Evolutionary conservation across 2,888 invertebrate genomes (phyloP), one percentile per base, ranked within the genome.

Genomic region (Tiphia femorata): DNA sequence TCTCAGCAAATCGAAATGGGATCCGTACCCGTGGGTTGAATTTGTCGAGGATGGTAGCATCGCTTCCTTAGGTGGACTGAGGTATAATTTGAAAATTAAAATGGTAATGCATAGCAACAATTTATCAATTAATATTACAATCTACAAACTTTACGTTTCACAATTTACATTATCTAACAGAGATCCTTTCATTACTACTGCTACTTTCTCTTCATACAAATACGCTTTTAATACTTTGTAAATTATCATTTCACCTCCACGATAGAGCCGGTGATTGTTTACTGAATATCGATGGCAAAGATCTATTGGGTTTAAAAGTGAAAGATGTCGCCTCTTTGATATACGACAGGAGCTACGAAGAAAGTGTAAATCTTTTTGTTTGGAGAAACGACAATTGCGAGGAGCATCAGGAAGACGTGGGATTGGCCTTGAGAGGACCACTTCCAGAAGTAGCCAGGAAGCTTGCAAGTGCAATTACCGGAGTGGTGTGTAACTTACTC

Each of bases 21-120:
- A 93, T 82, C 92, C 92, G 0, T 93, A 93, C 83, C 92, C 93
- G 17, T 93, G 93, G 92, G 90, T 92, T 10, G 88, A 88, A 52
- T 88, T 88, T 49, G 90, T 92, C 17, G 89, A 89, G 16, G 75
- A 79, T 0, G 87, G 85, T 4, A 89, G 90, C 1, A 84, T 89
- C 50, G 92, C 92, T 0, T 87, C 89, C 50, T 57, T 77, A 0
- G 88, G 90, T 0, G 92, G 92, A 0, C 79, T 92, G 38, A 88
- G 86, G 82, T 81, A 73, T 27, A 48, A 25, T 23, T 17, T 27
- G 21, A 52, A 19, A 0, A 17, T n/a, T n/a, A n/a, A n/a, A n/a
- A n/a, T n/a, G n/a, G n/a, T n/a, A n/a, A n/a, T n/a, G n/a, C n/a
- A n/a, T n/a, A n/a, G n/a, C 8, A 17, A 38, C 16, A 7, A 29